Conservation (phyloP, 2,113 vertebrate genomes). For the Gnathonemus longibarbis region DNA sequence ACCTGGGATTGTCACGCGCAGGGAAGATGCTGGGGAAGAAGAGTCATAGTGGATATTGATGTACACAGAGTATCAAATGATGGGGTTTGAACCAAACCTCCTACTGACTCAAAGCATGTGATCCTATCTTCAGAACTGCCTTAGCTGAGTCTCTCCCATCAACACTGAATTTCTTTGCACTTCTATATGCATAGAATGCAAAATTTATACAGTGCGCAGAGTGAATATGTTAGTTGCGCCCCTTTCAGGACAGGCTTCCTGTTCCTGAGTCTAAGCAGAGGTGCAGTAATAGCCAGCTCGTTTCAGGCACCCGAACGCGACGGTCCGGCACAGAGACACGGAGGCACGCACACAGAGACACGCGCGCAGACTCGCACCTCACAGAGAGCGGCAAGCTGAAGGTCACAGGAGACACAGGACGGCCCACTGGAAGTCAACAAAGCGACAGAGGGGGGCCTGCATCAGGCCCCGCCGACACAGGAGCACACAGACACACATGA, state of each 20-base stretch:
- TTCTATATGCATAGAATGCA: not conserved
- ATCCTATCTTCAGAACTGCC: not conserved
- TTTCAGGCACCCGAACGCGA: not conserved
- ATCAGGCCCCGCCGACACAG: not conserved
- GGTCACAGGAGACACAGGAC: constrained; percentile 3
- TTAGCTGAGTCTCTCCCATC: not conserved
- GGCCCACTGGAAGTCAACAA: not conserved
- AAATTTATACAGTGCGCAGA: not conserved
- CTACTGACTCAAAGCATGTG: not conserved
- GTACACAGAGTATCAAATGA: not conserved
- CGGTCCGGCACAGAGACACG: constrained; percentile 1
- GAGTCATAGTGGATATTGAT: not conserved
- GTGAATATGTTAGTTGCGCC: not conserved
- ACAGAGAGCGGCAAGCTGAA: constrained; percentile 11
- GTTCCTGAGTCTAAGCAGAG: not conserved
- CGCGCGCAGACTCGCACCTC: constrained; percentile 5
- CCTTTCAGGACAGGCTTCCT: not conserved
- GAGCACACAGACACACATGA: not conserved
- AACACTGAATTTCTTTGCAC: not conserved
- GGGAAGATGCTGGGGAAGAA: not conserved
- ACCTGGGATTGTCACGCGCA: not conserved
- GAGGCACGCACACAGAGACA: constrained; percentile 7
- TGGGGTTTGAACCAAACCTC: not conserved
- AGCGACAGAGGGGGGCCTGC: not conserved
- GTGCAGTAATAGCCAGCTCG: constrained; percentile 29